Percentiles rank a stretch among this genome's conserved stretches.
These are phyloP conservation scores for Proisotoma minuta DNA, from an alignment of 2,888 invertebrate species.

Conservation along the genomic window DNA sequence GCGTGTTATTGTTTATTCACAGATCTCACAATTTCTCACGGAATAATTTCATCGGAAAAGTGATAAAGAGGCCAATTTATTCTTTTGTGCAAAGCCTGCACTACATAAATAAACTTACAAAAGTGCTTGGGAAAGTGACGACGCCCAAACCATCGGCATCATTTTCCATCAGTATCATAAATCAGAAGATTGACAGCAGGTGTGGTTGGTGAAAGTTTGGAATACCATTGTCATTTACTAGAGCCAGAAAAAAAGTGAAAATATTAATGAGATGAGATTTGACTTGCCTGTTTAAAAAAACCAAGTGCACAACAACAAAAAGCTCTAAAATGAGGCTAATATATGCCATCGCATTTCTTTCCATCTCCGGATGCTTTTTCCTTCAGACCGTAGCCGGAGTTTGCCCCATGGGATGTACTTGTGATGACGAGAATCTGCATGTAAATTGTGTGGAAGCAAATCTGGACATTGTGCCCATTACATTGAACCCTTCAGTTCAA, in stretches of 20 bases:
- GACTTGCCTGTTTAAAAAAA: background rate
- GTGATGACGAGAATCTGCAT: constrained; percentile 82
- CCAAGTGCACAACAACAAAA: background rate
- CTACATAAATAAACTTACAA: background rate
- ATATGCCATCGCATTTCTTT: constrained; percentile 15
- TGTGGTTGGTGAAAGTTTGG: background rate
- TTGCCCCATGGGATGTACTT: constrained; percentile 81
- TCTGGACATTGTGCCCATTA: constrained; percentile 82
- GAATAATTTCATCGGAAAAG: background rate
- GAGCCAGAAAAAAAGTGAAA: background rate
- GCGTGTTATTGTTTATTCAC: background rate
- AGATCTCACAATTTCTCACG: background rate
- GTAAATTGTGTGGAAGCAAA: constrained; percentile 81
- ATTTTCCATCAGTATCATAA: background rate
- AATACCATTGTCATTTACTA: background rate
- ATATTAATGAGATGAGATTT: constrained; percentile 5
- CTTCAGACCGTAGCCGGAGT: constrained; percentile 58
- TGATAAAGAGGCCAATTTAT: background rate
- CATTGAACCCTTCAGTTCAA: constrained; percentile 83
- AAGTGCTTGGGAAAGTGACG: background rate
- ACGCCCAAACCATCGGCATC: background rate
- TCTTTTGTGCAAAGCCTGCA: background rate
- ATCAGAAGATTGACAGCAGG: constrained; percentile 6
- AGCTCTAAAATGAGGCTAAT: constrained; percentile 28
- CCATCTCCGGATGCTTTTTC: constrained; percentile 3